A percentile compares a stretch with the other conserved stretches of the same genome.
Evolutionary conservation across 2,888 invertebrate species (phyloP).

Genomic region (Norana najaformis): DNA sequence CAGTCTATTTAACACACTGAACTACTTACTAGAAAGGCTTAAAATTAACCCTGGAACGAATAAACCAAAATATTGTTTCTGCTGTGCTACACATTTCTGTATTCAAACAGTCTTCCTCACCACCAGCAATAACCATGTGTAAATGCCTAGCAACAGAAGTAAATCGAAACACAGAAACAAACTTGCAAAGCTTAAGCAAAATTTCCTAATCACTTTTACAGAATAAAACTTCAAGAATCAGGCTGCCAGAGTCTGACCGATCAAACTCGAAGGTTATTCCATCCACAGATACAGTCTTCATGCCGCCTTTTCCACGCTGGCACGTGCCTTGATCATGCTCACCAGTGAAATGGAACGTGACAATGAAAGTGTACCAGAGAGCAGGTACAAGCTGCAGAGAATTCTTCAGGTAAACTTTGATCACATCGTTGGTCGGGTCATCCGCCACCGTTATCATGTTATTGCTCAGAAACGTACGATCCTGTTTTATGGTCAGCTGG

Average conservation of each 20-base stretch:
- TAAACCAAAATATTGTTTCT: too few relatives aligned
- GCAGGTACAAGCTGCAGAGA: slow-evolving; percentile 33
- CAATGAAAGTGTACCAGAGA: slow-evolving; percentile 38
- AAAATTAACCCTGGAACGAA: too few relatives aligned
- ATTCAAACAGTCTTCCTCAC: too few relatives aligned
- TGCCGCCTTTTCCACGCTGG: slow-evolving; percentile 39
- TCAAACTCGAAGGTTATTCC: slow-evolving; percentile 41
- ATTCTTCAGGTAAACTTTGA: slow-evolving; percentile 32
- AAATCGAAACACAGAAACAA: neutral
- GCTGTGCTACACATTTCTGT: too few relatives aligned
- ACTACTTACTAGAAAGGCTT: too few relatives aligned
- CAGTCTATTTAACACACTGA: neutral
- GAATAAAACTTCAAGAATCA: slow-evolving; percentile 39
- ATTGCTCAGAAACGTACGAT: slow-evolving; percentile 36
- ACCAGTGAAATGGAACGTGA: slow-evolving; percentile 41
- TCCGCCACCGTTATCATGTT: slow-evolving; percentile 31
- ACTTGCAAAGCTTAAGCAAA: neutral
- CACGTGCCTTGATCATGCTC: slow-evolving; percentile 42
- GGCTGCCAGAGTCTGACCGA: slow-evolving; percentile 40
- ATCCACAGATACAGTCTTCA: slow-evolving; percentile 34
- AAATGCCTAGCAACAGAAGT: neutral
- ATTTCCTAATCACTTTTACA: slow-evolving; percentile 15
- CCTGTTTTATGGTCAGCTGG: slow-evolving; percentile 38
- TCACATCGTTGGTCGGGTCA: slow-evolving; percentile 33
- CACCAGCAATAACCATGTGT: neutral